phyloP scores from a whole-genome alignment of 1,140 invertebrate genomes.

The Bombus superbus region DNA sequence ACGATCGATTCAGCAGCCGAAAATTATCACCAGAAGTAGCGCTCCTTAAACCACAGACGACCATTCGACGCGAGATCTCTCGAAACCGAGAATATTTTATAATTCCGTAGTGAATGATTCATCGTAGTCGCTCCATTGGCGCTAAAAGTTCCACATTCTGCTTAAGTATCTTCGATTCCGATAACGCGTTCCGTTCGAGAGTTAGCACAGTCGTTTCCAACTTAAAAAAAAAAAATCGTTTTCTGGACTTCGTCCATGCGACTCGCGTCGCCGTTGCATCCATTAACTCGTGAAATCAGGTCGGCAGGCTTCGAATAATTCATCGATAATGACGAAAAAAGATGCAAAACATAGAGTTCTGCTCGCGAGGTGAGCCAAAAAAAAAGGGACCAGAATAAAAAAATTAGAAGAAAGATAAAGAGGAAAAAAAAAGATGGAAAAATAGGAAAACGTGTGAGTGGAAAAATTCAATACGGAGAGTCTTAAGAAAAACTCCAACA shows the following conservation, averaged over 20 bases:
- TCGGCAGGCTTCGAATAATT: not conserved
- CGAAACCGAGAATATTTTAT: not conserved
- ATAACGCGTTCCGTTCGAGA: not conserved
- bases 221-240: no score
- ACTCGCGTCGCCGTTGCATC: conserved; percentile 10
- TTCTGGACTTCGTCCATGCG: not conserved
- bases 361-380: not conserved
- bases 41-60: no score
- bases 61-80: not conserved
- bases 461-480: not conserved
- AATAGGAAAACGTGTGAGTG: rapidly evolving
- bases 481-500: conserved; percentile 1
- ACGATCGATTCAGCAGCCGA: not conserved
- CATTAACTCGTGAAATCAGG: conserved; percentile 33
- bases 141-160: not conserved
- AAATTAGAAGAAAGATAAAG: not conserved
- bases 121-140: not conserved
- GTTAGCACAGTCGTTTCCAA: not conserved
- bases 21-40: not conserved
- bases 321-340: no score
- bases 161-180: not conserved
- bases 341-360: not conserved
- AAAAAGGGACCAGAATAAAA: not conserved
- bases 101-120: not conserved
- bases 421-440: not conserved